Base-by-base conservation (phyloP, 2,113 vertebrate species). In the Isurus oxyrinchus region DNA sequence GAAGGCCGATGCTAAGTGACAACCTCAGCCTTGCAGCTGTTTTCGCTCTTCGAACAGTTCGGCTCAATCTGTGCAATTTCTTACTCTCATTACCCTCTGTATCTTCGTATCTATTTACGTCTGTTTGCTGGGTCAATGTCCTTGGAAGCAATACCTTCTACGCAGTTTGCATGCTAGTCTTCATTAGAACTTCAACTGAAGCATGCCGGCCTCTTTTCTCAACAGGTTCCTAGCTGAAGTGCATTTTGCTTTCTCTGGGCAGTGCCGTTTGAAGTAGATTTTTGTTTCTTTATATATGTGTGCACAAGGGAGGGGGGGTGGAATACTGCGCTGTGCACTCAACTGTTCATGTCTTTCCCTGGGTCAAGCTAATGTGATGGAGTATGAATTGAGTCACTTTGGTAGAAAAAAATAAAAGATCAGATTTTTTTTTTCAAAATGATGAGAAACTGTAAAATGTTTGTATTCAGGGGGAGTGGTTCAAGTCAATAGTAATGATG, bases 41-140 rank as follows among this genome's bases (percentile, higher is more conserved):
- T 90, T 91, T 35, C 5, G 55, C 27, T 91, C 57, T 91, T 91
- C 55, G 55, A 59, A 5, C 53, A 35, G 88, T 55, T 5, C 55
- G 13, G 27, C 55, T 91, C 88, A 91, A 91, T 91, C 55, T 59
- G 87, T 57, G 53, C 87, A 59, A 35, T 59, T 27, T 35, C 88
- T 59, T 91, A 59, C 88, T 91, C 88, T 35, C 55, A 91, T 91
- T 91, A 91, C 88, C 88, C 88, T 91, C 55, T 59, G 88, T 35
- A 57, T 14, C 88, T 59, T 91, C 27, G 19, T 3, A 91, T 91
- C 88, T 59, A 91, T 91, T 91, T 91, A 16, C 1, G 88, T 91
- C 31, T 91, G 88, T 59, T 59, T 91, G 53, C 55, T 59, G 55
- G 88, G 55, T 57, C 55, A 35, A 57, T 57, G 88, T 16, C 55